These are phyloP conservation scores for Pseudopodoces humilis DNA, from an alignment of 2,113 vertebrate species.

Conservation along the genomic window DNA sequence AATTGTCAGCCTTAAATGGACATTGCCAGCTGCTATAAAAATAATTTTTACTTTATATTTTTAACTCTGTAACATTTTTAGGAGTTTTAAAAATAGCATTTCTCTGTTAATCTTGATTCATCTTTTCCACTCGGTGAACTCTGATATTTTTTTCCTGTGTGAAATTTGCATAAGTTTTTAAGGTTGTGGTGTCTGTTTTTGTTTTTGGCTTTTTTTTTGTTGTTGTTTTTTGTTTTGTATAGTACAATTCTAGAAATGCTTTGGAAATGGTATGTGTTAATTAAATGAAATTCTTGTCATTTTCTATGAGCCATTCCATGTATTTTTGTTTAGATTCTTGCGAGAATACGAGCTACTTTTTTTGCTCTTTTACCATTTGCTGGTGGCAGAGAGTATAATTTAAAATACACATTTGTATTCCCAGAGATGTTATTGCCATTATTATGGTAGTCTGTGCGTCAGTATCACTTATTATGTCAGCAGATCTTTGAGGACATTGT, in stretches of 20 bases:
- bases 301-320: not conserved
- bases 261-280: not conserved
- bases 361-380: not conserved
- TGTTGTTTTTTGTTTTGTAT: not conserved
- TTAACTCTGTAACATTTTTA: conserved; percentile 28
- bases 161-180: not conserved
- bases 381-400: not conserved
- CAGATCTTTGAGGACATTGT: not conserved
- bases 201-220: not conserved
- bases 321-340: not conserved
- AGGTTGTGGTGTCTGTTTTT: not conserved
- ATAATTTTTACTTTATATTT: conserved; percentile 13
- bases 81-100: conserved; percentile 32
- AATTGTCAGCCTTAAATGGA: conserved; percentile 55
- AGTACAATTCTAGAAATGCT: not conserved
- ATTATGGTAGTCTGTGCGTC: not conserved
- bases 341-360: not conserved
- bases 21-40: conserved; percentile 17
- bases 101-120: conserved; percentile 22
- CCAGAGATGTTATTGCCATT: not conserved
- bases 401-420: not conserved
- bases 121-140: conserved; percentile 17
- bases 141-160: not conserved
- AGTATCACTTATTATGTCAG: not conserved
- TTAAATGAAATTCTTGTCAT: not conserved